Conservation (phyloP, 2,113 vertebrate species). For the Coptodon rendalli region DNA sequence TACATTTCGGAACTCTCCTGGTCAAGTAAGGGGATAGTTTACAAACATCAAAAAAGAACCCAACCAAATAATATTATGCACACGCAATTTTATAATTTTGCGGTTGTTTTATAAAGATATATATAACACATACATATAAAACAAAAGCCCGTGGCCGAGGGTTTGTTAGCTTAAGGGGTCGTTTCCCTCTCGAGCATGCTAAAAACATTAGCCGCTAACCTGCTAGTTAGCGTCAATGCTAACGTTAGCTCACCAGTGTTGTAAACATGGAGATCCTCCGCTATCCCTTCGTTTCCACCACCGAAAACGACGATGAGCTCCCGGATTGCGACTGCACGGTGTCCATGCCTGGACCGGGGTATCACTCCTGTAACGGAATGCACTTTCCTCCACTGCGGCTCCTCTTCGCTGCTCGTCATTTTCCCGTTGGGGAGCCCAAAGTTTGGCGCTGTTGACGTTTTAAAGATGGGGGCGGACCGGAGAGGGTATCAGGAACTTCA, state of each 20-base stretch:
- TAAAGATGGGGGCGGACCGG: slow-evolving; percentile 25
- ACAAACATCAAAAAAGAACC: neutral
- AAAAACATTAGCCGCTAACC: slow-evolving; percentile 55
- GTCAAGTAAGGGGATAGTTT: neutral
- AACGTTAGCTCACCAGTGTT: slow-evolving; percentile 81
- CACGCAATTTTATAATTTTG: neutral
- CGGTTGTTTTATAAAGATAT: neutral
- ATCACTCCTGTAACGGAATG: slow-evolving; percentile 82
- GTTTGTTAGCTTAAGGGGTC: neutral
- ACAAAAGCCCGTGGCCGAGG: neutral
- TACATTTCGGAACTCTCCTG: neutral
- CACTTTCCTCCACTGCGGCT: slow-evolving; percentile 84
- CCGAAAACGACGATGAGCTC: slow-evolving; percentile 91
- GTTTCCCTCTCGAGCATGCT: neutral
- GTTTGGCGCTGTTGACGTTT: slow-evolving; percentile 62
- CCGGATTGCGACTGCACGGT: slow-evolving; percentile 86
- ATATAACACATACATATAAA: neutral
- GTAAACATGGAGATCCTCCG: slow-evolving; percentile 92
- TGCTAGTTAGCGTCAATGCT: slow-evolving; percentile 8
- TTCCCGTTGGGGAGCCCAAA: neutral
- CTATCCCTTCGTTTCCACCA: slow-evolving; percentile 93
- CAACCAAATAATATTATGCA: neutral
- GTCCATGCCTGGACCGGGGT: slow-evolving; percentile 89
- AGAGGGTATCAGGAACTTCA: neutral
- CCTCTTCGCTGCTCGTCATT: slow-evolving; percentile 66